Base-by-base conservation (phyloP, 2,797 vertebrate species). In the Sylvia borin region DNA sequence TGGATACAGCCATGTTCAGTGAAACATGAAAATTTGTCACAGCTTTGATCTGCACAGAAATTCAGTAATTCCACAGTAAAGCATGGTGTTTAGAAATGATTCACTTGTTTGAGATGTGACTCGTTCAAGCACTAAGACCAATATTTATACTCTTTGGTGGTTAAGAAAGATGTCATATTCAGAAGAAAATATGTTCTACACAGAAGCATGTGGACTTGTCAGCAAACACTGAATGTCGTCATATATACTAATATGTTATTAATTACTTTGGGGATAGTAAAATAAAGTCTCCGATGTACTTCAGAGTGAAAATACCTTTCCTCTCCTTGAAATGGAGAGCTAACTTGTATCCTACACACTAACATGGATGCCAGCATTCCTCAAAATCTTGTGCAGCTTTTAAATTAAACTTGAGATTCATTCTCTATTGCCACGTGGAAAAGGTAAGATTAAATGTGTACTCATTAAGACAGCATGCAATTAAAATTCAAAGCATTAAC, bases 401-500 rank as follows among this genome's bases (percentile, higher is more conserved):
- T 74, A 64, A 74, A 64, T 61, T 71, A 60, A 81, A 77, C 19
- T 76, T 58, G 25, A 82, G 51, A 83, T 77, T 66, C 10, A 13
- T 79, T 91, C 36, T 65, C 53, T 47, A 73, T 32, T 26, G 40
- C 22, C 48, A 67, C 15, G 11, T 48, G 42, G 48, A 15, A 92
- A 85, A 84, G 36, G 34, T 68, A 76, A 76, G 80, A 47, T 68
- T 42, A 67, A 53, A 85, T 32, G 8, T 29, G 18, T 20, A 36
- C 42, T 58, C 65, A 38, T 85, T 71, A 77, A 82, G 77, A 87
- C 29, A 93, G 79, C 43, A 38, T 22, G 43, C 27, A 90, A 93
- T 82, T 88, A 92, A 94, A 92, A 96, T 77, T 87, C 85, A 93
- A 95, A 93, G 83, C 77, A 58, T 47, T 93, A 86, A 92, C 85